phyloP scores from a whole-genome alignment of 2,113 vertebrate genomes.

The Psittacara wagleri region DNA sequence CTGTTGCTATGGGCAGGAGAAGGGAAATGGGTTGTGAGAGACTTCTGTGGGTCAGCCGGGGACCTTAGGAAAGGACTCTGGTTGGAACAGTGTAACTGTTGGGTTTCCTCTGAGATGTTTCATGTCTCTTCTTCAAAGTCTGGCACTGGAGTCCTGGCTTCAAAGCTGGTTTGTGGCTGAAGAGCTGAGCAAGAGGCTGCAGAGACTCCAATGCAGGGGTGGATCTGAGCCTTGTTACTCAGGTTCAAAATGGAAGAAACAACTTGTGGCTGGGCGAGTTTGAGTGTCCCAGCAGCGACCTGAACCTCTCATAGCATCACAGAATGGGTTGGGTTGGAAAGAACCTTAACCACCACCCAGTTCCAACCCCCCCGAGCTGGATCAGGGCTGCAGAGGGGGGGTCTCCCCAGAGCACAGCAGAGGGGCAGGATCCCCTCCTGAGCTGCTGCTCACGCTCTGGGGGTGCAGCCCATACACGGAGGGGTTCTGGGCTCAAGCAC shows the following conservation, averaged over 20 bases:
- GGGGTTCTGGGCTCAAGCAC: not conserved
- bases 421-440: not conserved
- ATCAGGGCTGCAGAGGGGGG: not conserved
- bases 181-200: not conserved
- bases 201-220: not conserved
- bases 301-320: not conserved
- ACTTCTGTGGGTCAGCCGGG: not conserved
- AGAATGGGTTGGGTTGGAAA: not conserved
- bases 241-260: not conserved
- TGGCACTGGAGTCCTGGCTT: not conserved
- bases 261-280: not conserved
- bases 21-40: too few relatives aligned
- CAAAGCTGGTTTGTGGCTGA: not conserved
- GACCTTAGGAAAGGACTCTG: not conserved
- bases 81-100: not conserved
- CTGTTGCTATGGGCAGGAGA: too few relatives aligned
- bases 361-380: not conserved
- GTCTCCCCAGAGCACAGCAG: too few relatives aligned
- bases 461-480: not conserved
- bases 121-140: not conserved
- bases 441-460: not conserved
- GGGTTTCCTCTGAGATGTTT: not conserved
- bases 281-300: not conserved
- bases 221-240: not conserved
- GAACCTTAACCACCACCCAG: not conserved